Percentiles rank a stretch among this genome's conserved stretches.
Conservation (phyloP, 2,888 invertebrate genomes). For the Dicranocentrus wangi region DNA sequence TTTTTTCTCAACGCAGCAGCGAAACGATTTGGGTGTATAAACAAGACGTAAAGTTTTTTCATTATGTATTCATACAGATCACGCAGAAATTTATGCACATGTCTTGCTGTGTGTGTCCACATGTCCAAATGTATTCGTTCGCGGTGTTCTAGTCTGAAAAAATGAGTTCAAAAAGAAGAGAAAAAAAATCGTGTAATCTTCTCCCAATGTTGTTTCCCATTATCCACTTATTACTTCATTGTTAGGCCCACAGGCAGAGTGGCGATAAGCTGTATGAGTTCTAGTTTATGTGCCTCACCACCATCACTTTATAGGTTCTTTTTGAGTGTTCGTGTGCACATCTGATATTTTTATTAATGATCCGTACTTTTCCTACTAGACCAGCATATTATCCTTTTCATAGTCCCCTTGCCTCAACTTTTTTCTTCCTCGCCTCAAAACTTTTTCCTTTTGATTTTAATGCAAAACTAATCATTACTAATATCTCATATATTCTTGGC, state of each 20-base stretch:
- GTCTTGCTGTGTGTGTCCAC: slow-evolving; percentile 53
- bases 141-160: too few species aligned
- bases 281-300: not conserved
- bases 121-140: slow-evolving; percentile 42
- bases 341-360: slow-evolving; percentile 47
- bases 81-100: slow-evolving; percentile 56
- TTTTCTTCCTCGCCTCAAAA: slow-evolving; percentile 26
- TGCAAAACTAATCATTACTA: slow-evolving; percentile 59
- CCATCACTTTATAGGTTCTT: too few species aligned
- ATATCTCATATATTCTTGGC: slow-evolving; percentile 48
- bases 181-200: slow-evolving; percentile 19
- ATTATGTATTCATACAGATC: slow-evolving; percentile 53
- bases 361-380: not conserved
- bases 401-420: not conserved
- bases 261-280: slow-evolving; percentile 46
- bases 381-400: not conserved
- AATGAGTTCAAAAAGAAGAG: slow-evolving; percentile 36
- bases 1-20: not conserved
- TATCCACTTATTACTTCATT: slow-evolving; percentile 62
- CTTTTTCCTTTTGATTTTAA: slow-evolving; percentile 13
- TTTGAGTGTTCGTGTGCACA: not conserved
- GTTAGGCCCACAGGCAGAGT: slow-evolving; percentile 43
- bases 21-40: not conserved
- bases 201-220: slow-evolving; percentile 29
- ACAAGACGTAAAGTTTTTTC: slow-evolving; percentile 31